Evolutionary conservation across 2,113 vertebrate genomes (phyloP).

Genomic region (Spizaetus ornatus): DNA sequence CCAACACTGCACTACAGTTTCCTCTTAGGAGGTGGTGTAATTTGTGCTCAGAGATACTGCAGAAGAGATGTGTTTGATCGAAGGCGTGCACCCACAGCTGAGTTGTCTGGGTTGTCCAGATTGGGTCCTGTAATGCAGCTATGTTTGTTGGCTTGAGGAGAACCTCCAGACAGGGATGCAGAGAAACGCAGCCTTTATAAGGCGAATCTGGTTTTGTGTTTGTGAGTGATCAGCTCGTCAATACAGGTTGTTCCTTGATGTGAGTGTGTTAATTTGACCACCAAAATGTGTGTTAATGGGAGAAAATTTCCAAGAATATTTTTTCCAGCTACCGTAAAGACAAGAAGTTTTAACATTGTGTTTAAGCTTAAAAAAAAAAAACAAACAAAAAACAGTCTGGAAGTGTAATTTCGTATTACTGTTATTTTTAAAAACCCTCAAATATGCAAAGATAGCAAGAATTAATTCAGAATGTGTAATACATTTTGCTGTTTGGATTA

Average conservation of each 20-base stretch:
- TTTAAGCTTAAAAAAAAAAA: background rate
- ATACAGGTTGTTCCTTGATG: background rate
- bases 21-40: background rate
- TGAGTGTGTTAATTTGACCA: fast-evolving
- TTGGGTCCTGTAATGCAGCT: background rate
- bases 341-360: background rate
- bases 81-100: background rate
- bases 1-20: fast-evolving
- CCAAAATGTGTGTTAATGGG: background rate
- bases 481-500: background rate
- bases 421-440: background rate
- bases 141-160: background rate
- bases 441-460: background rate
- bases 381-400: background rate
- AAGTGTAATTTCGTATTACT: background rate
- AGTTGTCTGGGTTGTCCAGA: background rate
- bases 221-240: background rate
- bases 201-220: background rate
- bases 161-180: background rate
- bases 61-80: background rate
- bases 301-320: background rate
- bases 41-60: background rate
- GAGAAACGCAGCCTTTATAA: background rate
- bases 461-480: background rate
- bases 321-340: background rate